Evolutionary conservation across 2,113 vertebrate species (phyloP).

Genomic region (human): DNA sequence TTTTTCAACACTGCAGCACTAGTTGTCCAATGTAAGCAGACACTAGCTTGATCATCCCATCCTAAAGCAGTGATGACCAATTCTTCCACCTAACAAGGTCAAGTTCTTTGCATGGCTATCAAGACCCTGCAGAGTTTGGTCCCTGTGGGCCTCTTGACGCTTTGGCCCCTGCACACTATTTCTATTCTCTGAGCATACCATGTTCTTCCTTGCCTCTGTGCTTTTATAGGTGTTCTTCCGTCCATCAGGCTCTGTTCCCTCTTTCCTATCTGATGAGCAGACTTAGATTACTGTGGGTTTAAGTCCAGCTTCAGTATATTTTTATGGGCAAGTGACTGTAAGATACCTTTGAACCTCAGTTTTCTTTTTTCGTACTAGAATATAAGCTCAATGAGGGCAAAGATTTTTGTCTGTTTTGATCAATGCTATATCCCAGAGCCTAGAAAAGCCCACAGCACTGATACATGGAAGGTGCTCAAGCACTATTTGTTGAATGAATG

Average conservation of each 20-base stretch:
- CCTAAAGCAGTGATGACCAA: not conserved
- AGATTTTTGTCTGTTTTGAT: conserved; percentile 32
- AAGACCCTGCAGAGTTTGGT: not conserved
- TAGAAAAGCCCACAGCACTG: not conserved
- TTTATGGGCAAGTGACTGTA: not conserved
- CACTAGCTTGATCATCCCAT: not conserved
- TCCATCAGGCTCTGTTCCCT: not conserved
- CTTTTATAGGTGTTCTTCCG: not conserved
- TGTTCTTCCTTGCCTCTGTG: not conserved
- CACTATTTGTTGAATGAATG: not conserved
- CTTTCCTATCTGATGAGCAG: not conserved
- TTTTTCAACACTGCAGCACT: not conserved
- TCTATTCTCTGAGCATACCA: not conserved
- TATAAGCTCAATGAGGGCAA: not conserved
- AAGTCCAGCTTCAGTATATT: conserved; percentile 13
- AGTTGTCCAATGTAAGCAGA: not conserved
- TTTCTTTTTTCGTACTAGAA: not conserved
- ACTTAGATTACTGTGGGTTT: not conserved
- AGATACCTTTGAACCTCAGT: not conserved
- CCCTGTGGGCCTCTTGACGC: not conserved
- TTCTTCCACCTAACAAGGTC: not conserved
- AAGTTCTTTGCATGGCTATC: not conserved
- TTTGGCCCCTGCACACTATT: not conserved
- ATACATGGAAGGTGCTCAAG: not conserved
- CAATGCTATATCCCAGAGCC: not conserved